Percentiles rank a stretch among this genome's conserved stretches.
phyloP scores from a whole-genome alignment of 2,797 vertebrate genomes.

The Oreochromis grahami region DNA sequence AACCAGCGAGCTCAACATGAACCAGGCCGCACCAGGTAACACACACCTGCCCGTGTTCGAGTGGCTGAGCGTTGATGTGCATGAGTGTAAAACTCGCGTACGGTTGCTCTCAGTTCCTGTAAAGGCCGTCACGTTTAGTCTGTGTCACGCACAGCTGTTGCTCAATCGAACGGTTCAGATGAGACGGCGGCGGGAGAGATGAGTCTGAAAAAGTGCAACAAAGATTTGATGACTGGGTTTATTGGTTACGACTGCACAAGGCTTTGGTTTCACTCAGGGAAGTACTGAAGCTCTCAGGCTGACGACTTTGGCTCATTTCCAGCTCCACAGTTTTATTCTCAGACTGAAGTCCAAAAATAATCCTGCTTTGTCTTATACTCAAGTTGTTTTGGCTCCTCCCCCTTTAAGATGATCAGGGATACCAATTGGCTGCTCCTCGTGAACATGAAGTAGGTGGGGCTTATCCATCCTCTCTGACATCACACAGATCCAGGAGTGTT shows the following conservation, averaged over 20 bases:
- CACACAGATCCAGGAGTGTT: not conserved
- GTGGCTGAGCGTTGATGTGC: not conserved
- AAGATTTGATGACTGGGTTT: not conserved
- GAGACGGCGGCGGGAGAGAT: rapidly evolving
- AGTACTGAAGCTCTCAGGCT: not conserved
- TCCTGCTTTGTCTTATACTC: rapidly evolving
- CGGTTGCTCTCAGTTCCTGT: not conserved
- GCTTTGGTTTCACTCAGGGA: not conserved
- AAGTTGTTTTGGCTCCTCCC: not conserved
- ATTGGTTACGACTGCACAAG: not conserved
- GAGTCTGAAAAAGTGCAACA: not conserved
- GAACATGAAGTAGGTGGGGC: not conserved
- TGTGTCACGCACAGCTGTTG: not conserved
- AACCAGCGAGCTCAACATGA: constrained; percentile 86
- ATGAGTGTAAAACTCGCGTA: not conserved
- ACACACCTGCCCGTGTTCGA: not conserved
- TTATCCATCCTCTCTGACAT: not conserved
- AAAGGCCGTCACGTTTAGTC: not conserved
- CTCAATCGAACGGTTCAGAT: not conserved
- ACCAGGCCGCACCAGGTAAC: constrained; percentile 87
- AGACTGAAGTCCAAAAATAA: not conserved
- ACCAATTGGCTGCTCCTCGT: not conserved
- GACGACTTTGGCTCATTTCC: not conserved
- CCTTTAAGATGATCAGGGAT: not conserved
- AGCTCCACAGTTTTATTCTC: not conserved